phyloP scores from a whole-genome alignment of 2,888 invertebrate genomes.

The Caprella mutica region DNA sequence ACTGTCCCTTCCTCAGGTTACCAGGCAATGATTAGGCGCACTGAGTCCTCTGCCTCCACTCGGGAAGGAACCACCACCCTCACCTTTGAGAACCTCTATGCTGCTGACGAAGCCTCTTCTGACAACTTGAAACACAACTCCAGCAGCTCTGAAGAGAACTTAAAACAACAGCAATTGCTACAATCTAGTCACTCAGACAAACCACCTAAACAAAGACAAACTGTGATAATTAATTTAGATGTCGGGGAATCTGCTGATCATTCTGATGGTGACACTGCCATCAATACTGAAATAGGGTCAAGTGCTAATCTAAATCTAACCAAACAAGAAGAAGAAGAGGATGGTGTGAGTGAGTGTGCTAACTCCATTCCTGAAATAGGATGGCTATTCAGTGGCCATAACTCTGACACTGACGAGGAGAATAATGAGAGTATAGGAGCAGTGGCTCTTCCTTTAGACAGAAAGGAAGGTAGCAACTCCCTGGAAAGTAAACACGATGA shows the following conservation, averaged over 20 bases:
- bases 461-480: slow-evolving; percentile 4
- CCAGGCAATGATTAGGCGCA: slow-evolving; percentile 21
- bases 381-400: slow-evolving; percentile 26
- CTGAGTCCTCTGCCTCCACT: slow-evolving; percentile 20
- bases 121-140: slow-evolving; percentile 18
- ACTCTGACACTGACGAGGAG: slow-evolving; percentile 19
- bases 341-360: background rate
- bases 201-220: too few species aligned
- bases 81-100: slow-evolving; percentile 29
- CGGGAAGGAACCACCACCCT: slow-evolving; percentile 18
- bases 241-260: background rate
- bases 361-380: slow-evolving; percentile 27
- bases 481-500: slow-evolving; percentile 17
- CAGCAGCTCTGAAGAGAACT: slow-evolving; percentile 9
- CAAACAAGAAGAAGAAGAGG: background rate
- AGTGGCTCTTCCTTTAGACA: background rate
- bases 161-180: too few species aligned
- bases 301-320: too few species aligned
- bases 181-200: too few species aligned
- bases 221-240: too few species aligned
- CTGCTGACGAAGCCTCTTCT: slow-evolving; percentile 25
- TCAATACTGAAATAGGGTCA: background rate
- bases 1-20: slow-evolving; percentile 5
- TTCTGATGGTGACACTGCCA: background rate
- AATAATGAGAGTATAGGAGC: slow-evolving; percentile 23